These are phyloP conservation scores for Drosophila formosana DNA, from an alignment of 2,888 invertebrate species.

Conservation along the genomic window DNA sequence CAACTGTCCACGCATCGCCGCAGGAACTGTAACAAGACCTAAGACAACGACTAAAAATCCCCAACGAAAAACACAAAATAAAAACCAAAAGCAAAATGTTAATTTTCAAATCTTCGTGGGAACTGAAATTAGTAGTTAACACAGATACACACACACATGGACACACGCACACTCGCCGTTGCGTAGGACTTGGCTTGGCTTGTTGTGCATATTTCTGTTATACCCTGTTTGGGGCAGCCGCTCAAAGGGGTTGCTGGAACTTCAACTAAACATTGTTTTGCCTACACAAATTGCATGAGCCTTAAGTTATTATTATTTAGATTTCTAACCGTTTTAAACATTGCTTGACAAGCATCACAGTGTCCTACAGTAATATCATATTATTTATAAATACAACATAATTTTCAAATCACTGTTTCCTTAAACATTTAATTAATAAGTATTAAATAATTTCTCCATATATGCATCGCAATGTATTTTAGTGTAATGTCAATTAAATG, in stretches of 20 bases:
- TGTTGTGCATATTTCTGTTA: slow-evolving; percentile 25
- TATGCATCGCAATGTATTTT: no score
- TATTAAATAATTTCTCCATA: no score
- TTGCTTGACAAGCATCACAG: no score
- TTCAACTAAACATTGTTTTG: no score
- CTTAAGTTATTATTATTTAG: no score
- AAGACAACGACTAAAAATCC: slow-evolving; percentile 43
- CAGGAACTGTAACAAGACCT: slow-evolving; percentile 76
- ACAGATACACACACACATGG: slow-evolving; percentile 36
- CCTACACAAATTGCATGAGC: no score
- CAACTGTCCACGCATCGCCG: slow-evolving; percentile 60
- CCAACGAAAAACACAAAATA: slow-evolving; percentile 16
- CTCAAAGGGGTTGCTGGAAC: neutral
- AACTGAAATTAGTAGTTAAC: slow-evolving; percentile 74
- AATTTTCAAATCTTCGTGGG: slow-evolving; percentile 82
- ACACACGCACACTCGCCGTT: slow-evolving; percentile 17
- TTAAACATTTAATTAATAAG: no score
- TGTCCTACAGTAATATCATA: no score
- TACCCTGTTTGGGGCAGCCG: slow-evolving; percentile 11
- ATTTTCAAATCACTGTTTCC: no score
- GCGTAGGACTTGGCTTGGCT: slow-evolving; percentile 32
- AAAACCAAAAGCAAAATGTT: slow-evolving; percentile 71
- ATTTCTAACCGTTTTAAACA: no score
- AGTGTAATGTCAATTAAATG: no score
- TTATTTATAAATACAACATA: no score